These are phyloP conservation scores for Paedocypris sp. DNA, from an alignment of 2,113 vertebrate genomes.

Conservation along the genomic window DNA sequence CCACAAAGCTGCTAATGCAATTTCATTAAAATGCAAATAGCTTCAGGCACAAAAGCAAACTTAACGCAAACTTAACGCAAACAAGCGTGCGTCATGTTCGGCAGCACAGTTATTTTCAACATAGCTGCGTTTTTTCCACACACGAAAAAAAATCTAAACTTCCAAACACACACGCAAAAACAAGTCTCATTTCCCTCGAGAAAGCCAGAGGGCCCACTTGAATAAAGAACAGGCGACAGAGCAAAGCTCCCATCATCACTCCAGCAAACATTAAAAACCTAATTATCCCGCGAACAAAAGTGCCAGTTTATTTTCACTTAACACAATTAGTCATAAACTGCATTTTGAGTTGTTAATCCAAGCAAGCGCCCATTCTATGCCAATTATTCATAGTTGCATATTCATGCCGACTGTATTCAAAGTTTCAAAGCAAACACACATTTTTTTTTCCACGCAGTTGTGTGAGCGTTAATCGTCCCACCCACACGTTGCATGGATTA, in stretches of 20 bases:
- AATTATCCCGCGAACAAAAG: slow-evolving; percentile 67
- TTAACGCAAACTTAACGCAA: not conserved
- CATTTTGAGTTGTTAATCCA: slow-evolving; percentile 57
- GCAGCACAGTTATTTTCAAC: slow-evolving; percentile 24
- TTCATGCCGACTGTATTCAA: slow-evolving; percentile 57
- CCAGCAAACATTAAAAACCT: slow-evolving; percentile 57
- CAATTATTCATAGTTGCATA: slow-evolving; percentile 67
- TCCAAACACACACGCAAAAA: slow-evolving; percentile 7
- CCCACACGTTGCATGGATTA: slow-evolving; percentile 67
- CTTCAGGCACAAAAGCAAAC: slow-evolving; percentile 1
- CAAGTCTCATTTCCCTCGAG: slow-evolving; percentile 41
- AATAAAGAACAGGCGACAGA: slow-evolving; percentile 42
- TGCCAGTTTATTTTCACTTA: slow-evolving; percentile 69
- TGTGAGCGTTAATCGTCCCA: slow-evolving; percentile 64
- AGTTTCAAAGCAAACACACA: slow-evolving; percentile 67
- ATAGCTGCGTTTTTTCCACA: not conserved
- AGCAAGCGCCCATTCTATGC: slow-evolving; percentile 56
- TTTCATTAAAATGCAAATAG: slow-evolving; percentile 8
- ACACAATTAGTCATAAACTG: slow-evolving; percentile 70
- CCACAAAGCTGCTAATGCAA: slow-evolving; percentile 7
- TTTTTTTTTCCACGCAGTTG: slow-evolving; percentile 41
- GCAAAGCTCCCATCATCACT: slow-evolving; percentile 49
- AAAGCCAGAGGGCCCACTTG: slow-evolving; percentile 60
- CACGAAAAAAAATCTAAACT: slow-evolving; percentile 35
- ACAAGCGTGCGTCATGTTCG: slow-evolving; percentile 15